These are phyloP conservation scores for Coregonus clupeaformis DNA, from an alignment of 2,113 vertebrate genomes.

Conservation along the genomic window DNA sequence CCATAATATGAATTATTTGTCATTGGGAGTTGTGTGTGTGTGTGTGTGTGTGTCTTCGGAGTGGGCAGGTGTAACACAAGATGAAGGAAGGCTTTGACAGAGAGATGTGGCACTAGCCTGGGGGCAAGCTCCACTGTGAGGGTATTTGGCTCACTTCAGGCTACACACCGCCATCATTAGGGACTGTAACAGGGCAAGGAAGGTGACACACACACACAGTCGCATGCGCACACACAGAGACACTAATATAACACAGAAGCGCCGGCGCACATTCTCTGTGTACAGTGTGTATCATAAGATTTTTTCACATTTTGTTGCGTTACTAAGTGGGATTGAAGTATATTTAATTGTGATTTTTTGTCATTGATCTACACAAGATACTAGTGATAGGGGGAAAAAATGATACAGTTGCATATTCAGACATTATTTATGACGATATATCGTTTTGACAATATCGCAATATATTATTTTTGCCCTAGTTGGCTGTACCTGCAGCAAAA, in stretches of 20 bases:
- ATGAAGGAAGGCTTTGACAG: conserved; percentile 79
- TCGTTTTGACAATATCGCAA: no score
- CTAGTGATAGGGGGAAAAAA: no score
- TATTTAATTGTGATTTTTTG: no score
- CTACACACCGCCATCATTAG: conserved; percentile 74
- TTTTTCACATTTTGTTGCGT: no score
- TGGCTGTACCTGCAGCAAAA: no score
- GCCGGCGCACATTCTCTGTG: no score
- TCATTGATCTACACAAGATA: no score
- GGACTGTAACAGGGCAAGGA: conserved; percentile 68
- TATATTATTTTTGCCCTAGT: no score
- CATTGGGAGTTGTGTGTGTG: conserved; percentile 58
- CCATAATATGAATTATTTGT: conserved; percentile 77
- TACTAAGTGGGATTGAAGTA: no score
- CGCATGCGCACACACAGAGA: background rate
- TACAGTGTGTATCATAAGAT: no score
- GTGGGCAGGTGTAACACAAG: conserved; percentile 74
- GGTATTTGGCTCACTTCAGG: conserved; percentile 75
- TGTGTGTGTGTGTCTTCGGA: conserved; percentile 62
- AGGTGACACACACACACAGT: conserved; percentile 61
- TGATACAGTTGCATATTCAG: no score
- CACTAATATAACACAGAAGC: background rate
- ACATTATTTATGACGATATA: no score
- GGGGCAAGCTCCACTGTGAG: conserved; percentile 77
- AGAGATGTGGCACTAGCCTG: conserved; percentile 79